Conservation (phyloP, 2,797 vertebrate species). For the Enteromius thamalakanensis region DNA sequence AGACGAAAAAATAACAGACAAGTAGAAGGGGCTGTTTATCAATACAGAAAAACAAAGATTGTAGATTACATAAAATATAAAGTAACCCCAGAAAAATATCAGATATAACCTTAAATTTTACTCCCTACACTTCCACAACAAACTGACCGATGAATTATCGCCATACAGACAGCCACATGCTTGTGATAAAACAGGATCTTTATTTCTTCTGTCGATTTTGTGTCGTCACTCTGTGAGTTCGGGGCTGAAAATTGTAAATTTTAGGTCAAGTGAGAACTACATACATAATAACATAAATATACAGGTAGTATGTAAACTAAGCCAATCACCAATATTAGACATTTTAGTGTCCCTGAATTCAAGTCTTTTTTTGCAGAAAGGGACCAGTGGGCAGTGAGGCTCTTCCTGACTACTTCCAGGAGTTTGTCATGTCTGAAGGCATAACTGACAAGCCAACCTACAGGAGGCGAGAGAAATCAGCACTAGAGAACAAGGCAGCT, state of each 20-base stretch:
- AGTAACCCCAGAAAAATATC: background rate
- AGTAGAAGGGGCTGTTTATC: background rate
- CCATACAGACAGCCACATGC: constrained; percentile 17
- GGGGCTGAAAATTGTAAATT: constrained; percentile 49
- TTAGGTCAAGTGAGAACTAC: constrained; percentile 49
- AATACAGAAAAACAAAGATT: background rate
- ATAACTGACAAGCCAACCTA: constrained; percentile 39
- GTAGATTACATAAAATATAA: background rate
- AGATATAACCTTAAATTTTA: background rate
- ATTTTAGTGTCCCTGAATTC: constrained; percentile 53
- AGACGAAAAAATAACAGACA: background rate
- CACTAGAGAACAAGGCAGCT: constrained; percentile 42
- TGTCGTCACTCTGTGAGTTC: constrained; percentile 37
- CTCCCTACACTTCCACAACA: background rate
- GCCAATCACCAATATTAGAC: constrained; percentile 54
- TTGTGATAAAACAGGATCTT: constrained; percentile 58
- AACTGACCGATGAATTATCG: background rate
- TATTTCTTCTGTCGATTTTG: constrained; percentile 52
- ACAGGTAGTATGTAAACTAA: constrained; percentile 60
- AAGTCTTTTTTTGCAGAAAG: constrained; percentile 39
- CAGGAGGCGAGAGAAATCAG: constrained; percentile 42
- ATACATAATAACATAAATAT: constrained; percentile 60
- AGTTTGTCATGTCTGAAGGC: background rate
- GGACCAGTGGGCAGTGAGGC: constrained; percentile 38
- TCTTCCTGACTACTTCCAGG: constrained; percentile 35